Evolutionary conservation across 2,888 invertebrate species (phyloP), one percentile per base, ranked within the genome.

Genomic region (Hydrotaea diabolus): DNA sequence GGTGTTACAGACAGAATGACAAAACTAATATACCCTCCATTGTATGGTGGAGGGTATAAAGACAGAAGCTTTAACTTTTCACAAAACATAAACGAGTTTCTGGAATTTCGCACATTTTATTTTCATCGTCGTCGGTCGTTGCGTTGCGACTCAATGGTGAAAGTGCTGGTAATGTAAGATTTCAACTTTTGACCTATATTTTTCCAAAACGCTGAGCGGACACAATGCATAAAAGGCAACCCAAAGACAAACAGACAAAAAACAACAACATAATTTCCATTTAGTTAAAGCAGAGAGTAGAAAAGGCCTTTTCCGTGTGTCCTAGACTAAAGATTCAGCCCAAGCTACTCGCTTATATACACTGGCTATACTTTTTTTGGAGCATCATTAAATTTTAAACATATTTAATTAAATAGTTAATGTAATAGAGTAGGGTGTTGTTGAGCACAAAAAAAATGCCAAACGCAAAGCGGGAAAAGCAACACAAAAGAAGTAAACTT

Each of bases 131-230:
- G 11, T 21, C 31, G 31, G 11, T 23, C 9, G 59, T 59, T 23
- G 59, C 59, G 19, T 2, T 7, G 23, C 23, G 1, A 11, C 55
- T 26, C 3, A 13, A 9, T 23, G 59, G 49, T n/a, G 49, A 49
- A 49, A n/a, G n/a, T n/a, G 2, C n/a, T 49, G 15, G 49, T 49
- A 49, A 49, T 49, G 17, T 23, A 59, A 59, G 59, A 69, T 69
- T 69, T 69, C 69, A 69, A 69, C 69, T 69, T 69, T 69, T 69
- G 69, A 69, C 69, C 69, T 23, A 69, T 69, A 69, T 69, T 66
- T 21, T 62, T 31, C 62, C 15, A 62, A n/a, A 15, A n/a, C n/a
- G 23, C 46, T 0, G 46, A 21, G 23, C 2, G 21, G 69, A 43
- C 39, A 46, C 21, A 31, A 31, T 31, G 31, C 39, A 69, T 15